A percentile compares a stretch with the other conserved stretches of the same genome.
phyloP scores from a whole-genome alignment of 2,797 vertebrate genomes.

The Cossypha caffra region DNA sequence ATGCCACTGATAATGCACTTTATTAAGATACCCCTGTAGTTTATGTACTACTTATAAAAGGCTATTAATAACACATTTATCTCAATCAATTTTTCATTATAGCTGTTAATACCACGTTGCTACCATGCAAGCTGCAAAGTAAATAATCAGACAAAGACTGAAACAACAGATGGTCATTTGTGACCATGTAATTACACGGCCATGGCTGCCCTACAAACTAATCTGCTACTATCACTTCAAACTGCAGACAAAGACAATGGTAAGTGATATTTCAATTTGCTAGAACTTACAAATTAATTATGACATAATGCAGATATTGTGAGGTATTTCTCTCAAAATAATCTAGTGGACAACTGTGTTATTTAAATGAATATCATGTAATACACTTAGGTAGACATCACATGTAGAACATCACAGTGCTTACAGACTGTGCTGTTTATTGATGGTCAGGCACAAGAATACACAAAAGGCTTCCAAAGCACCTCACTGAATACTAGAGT shows the following conservation, averaged over 20 bases:
- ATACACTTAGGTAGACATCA: background rate
- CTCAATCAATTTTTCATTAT: conserved; percentile 61
- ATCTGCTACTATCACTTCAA: conserved; percentile 17
- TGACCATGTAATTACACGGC: conserved; percentile 11
- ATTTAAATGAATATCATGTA: background rate
- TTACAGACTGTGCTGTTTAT: background rate
- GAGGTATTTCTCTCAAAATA: background rate
- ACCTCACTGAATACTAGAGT: background rate
- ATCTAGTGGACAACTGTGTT: background rate
- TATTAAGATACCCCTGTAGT: background rate
- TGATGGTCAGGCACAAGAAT: background rate
- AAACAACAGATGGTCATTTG: conserved; percentile 59
- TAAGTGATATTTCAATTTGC: background rate
- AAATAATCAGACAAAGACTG: conserved; percentile 18
- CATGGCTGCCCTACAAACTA: conserved; percentile 32
- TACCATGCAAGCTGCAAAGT: conserved; percentile 18
- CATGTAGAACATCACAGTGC: accelerated
- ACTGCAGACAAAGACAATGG: conserved; percentile 2
- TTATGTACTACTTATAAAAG: background rate
- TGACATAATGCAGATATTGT: background rate
- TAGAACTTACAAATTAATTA: background rate
- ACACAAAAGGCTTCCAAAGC: background rate
- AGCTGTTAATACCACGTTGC: background rate
- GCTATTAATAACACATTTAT: conserved; percentile 55
- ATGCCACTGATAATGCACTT: background rate